These are phyloP conservation scores for Calcarius ornatus DNA, from an alignment of 2,113 vertebrate genomes.

Conservation along the genomic window DNA sequence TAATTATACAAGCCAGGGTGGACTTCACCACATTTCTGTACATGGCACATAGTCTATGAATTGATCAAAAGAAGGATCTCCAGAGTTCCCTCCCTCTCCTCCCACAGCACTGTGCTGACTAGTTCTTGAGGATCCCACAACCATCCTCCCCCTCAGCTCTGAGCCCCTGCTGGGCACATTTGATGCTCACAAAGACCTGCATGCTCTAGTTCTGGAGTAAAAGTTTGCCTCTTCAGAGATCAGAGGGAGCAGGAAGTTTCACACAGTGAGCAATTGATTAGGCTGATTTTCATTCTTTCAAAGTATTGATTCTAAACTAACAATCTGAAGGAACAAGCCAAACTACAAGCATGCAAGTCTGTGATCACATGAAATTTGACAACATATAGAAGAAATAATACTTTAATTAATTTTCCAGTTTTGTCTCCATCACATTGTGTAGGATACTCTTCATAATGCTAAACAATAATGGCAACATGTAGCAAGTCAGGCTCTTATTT, in stretches of 20 bases:
- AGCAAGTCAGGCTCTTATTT: not conserved
- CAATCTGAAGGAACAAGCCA: not conserved
- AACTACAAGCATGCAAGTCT: not conserved
- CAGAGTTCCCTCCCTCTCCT: not conserved
- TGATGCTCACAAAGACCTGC: not conserved
- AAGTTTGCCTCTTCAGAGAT: not conserved
- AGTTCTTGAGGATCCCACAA: fast-evolving
- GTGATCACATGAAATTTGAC: not conserved
- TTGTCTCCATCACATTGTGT: not conserved
- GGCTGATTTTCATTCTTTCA: not conserved
- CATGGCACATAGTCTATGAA: not conserved
- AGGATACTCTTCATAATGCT: not conserved
- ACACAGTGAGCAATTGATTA: not conserved
- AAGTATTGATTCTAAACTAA: not conserved
- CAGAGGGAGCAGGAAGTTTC: not conserved
- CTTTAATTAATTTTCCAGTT: not conserved
- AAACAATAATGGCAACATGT: not conserved
- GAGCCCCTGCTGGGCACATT: not conserved
- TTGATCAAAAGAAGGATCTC: not conserved
- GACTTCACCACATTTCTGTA: not conserved
- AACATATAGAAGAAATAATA: not conserved
- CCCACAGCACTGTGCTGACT: not conserved
- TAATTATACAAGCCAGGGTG: not conserved
- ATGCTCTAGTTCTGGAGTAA: not conserved
- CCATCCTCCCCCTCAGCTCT: not conserved